These are phyloP conservation scores for Cryptotis parvus DNA, from an alignment of 2,113 vertebrate genomes.

Conservation along the genomic window DNA sequence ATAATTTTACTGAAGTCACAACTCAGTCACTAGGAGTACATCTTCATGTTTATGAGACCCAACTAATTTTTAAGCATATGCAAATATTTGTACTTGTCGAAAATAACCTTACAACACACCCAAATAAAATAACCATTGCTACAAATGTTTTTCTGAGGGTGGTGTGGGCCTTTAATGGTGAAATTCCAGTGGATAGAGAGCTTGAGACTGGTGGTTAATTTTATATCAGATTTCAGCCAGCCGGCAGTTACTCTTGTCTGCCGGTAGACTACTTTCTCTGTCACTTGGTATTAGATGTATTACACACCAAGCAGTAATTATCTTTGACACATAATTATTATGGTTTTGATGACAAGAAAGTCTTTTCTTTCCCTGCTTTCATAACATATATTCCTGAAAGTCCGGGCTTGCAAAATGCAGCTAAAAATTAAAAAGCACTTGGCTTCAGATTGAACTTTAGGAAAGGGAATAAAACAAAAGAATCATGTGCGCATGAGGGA, in stretches of 20 bases:
- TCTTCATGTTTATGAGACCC: slow-evolving; percentile 13
- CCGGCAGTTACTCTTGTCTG: slow-evolving; percentile 86
- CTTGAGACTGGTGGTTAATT: slow-evolving; percentile 86
- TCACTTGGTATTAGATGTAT: slow-evolving; percentile 90
- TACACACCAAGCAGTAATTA: slow-evolving; percentile 91
- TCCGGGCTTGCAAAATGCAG: slow-evolving; percentile 85
- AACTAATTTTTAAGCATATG: background rate
- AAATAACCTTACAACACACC: slow-evolving; percentile 1
- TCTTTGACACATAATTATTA: slow-evolving; percentile 94
- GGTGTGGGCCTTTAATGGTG: slow-evolving; percentile 75
- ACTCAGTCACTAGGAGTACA: background rate
- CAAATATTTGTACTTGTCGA: background rate
- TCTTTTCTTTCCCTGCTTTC: slow-evolving; percentile 90
- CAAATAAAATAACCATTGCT: slow-evolving; percentile 31
- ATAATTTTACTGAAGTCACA: background rate
- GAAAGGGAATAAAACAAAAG: slow-evolving; percentile 83
- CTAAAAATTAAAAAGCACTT: slow-evolving; percentile 88
- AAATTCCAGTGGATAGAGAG: slow-evolving; percentile 79
- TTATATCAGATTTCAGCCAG: slow-evolving; percentile 88
- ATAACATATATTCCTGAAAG: slow-evolving; percentile 91
- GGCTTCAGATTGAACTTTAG: slow-evolving; percentile 85
- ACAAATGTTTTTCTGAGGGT: slow-evolving; percentile 26
- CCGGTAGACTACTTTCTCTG: slow-evolving; percentile 87
- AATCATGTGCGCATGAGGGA: slow-evolving; percentile 23
- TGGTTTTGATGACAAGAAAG: slow-evolving; percentile 92